Evolutionary conservation across 2,113 vertebrate genomes (phyloP).

Genomic region (Pseudopipra pipra): DNA sequence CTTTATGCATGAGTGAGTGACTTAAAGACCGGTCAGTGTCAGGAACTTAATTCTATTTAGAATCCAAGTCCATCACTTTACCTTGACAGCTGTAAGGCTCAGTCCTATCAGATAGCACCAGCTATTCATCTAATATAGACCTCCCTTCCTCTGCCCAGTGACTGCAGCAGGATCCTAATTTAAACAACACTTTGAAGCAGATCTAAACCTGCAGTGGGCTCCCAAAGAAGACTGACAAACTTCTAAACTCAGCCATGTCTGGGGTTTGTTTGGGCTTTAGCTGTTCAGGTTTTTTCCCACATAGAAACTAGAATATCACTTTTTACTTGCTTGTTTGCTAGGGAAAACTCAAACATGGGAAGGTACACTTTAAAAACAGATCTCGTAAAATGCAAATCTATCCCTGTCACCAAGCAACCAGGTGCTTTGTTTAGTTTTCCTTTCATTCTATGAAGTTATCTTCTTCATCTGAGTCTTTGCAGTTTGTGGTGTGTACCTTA

Average conservation of each 20-base stretch:
- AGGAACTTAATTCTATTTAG: background rate
- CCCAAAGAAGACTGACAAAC: background rate
- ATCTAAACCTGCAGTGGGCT: background rate
- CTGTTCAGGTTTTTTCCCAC: background rate
- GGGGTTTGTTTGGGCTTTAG: background rate
- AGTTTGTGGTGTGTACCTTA: background rate
- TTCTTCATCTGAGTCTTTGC: background rate
- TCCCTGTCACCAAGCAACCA: background rate
- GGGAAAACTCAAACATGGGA: background rate
- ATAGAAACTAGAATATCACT: background rate
- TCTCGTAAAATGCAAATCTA: background rate
- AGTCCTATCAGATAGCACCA: background rate
- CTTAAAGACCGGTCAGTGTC: background rate
- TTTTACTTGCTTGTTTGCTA: background rate
- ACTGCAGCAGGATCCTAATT: background rate
- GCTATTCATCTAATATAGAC: background rate
- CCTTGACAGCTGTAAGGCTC: background rate
- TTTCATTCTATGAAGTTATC: background rate
- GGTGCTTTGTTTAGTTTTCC: background rate
- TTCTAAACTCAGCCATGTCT: background rate
- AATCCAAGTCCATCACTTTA: background rate
- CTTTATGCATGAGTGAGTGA: background rate
- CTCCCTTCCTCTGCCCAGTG: background rate
- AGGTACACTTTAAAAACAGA: background rate
- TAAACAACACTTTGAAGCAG: background rate